Conservation (phyloP, 1,140 invertebrate genomes). For the Nomia melanderi region DNA sequence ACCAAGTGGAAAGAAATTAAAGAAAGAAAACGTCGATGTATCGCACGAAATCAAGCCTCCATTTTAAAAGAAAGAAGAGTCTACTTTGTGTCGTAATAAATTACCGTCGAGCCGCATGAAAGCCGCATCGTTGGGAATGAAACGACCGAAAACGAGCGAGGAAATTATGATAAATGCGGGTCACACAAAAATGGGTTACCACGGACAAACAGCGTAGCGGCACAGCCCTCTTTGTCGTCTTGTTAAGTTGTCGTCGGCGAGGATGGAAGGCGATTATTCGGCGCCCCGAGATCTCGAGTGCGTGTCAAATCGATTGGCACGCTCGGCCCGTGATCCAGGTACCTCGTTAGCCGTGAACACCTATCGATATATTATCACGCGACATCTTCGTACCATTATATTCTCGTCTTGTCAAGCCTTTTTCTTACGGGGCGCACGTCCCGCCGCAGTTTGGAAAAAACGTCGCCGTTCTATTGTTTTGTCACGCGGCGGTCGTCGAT, state of each 20-base stretch:
- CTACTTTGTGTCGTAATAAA: neutral
- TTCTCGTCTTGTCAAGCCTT: constrained; percentile 11
- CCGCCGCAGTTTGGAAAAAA: constrained; percentile 1
- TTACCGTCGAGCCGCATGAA: neutral
- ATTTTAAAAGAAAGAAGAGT: neutral
- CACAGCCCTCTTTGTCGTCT: constrained; percentile 47
- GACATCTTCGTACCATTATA: constrained; percentile 40
- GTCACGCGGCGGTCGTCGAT: constrained; percentile 20
- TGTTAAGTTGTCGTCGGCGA: constrained; percentile 46
- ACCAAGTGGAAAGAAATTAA: neutral
- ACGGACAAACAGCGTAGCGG: neutral
- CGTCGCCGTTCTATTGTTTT: constrained; percentile 14
- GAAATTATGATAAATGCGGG: constrained; percentile 3
- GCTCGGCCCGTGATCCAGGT: constrained; percentile 51
- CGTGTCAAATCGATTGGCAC: constrained; percentile 54
- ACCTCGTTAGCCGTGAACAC: constrained; percentile 46
- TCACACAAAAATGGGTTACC: neutral
- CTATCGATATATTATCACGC: constrained; percentile 55
- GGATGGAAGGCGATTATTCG: constrained; percentile 59
- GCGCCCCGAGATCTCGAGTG: constrained; percentile 46
- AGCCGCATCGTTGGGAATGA: neutral
- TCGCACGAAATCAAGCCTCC: neutral
- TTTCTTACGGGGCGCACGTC: constrained; percentile 16
- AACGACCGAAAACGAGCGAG: neutral
- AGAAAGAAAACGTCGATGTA: neutral